A percentile compares a stretch with the other conserved stretches of the same genome.
Conservation (phyloP, 2,888 invertebrate species). For the Callinectes sapidus region DNA sequence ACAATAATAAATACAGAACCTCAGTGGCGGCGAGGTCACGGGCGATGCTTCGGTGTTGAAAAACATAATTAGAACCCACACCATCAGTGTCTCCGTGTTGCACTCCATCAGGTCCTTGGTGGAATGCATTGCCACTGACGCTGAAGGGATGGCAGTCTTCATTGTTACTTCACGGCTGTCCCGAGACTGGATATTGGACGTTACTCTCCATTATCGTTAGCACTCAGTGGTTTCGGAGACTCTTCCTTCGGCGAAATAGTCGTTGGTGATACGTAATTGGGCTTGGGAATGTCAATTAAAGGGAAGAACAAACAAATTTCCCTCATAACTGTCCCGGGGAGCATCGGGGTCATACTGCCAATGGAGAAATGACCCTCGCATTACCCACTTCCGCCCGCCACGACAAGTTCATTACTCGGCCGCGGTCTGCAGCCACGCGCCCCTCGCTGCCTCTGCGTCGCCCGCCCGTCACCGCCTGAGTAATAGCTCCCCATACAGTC, state of each 20-base stretch:
- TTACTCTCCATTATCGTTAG: slow-evolving; percentile 34
- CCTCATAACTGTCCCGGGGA: slow-evolving; percentile 37
- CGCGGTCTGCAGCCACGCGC: background rate
- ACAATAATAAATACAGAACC: slow-evolving; percentile 8
- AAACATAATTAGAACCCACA: background rate
- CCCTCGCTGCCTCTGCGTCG: background rate
- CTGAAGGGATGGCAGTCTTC: background rate
- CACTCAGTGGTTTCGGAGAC: slow-evolving; percentile 28
- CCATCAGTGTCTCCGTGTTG: background rate
- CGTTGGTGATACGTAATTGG: slow-evolving; percentile 28
- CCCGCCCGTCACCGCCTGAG: slow-evolving; percentile 1
- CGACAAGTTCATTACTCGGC: slow-evolving; percentile 33
- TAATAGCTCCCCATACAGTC: slow-evolving; percentile 23
- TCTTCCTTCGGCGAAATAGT: slow-evolving; percentile 21
- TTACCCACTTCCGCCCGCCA: slow-evolving; percentile 23
- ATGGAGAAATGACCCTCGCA: slow-evolving; percentile 8
- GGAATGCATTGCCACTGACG: background rate
- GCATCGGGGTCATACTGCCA: slow-evolving; percentile 24
- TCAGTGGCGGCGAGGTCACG: background rate
- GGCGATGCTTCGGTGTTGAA: background rate
- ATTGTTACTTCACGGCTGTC: background rate
- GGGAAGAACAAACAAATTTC: slow-evolving; percentile 37
- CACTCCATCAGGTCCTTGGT: slow-evolving; percentile 18
- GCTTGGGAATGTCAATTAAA: slow-evolving; percentile 35
- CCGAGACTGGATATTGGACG: slow-evolving; percentile 27